Evolutionary conservation across 2,797 vertebrate species (phyloP), one percentile per base, ranked within the genome.

Genomic region (Tapirus indicus): DNA sequence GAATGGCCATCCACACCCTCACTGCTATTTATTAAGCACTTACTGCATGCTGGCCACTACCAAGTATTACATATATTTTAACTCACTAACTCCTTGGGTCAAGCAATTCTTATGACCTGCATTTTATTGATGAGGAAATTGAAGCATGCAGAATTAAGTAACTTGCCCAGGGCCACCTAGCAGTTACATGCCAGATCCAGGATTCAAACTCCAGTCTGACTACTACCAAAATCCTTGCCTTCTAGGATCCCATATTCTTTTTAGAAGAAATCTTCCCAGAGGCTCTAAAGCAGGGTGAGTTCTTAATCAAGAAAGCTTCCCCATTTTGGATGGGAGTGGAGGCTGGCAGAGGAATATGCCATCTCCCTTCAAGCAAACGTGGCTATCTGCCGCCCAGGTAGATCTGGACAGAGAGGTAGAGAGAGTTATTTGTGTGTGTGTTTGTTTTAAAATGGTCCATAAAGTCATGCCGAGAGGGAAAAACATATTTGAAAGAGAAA

Each of bases 71-170:
- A 75, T 3, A 2, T 85, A 78, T 41, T 12, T 79, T 93, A 66
- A 75, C 47, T 96, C 23, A 77, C 47, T 69, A 91, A 84, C 71
- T 88, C 18, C 25, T 79, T 62, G 75, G 90, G n/a, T 75, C 84
- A 66, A 44, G 6, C 72, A 66, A 79, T 88, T 89, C 71, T 71
- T 72, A 66, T 62, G 41, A 83, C 44, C 41, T 97, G 20, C 16
- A 88, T 66, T 88, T 94, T 93, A 95, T 62, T 77, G 84, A 94
- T 84, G 69, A 88, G 88, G 78, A 94, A 93, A 93, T 17, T 58
- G 71, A 94, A 82, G 38, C 17, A 68, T 47, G 20, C 66, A 60
- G 20, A 49, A 25, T 84, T 86, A 91, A 79, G 18, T 47, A 69
- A 77, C 7, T 74, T 85, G 60, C 5, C 25, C 44, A 80, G 58